Percentiles rank a stretch among this genome's conserved stretches.
phyloP scores from a whole-genome alignment of 2,113 vertebrate genomes.

The Halcyon senegalensis region DNA sequence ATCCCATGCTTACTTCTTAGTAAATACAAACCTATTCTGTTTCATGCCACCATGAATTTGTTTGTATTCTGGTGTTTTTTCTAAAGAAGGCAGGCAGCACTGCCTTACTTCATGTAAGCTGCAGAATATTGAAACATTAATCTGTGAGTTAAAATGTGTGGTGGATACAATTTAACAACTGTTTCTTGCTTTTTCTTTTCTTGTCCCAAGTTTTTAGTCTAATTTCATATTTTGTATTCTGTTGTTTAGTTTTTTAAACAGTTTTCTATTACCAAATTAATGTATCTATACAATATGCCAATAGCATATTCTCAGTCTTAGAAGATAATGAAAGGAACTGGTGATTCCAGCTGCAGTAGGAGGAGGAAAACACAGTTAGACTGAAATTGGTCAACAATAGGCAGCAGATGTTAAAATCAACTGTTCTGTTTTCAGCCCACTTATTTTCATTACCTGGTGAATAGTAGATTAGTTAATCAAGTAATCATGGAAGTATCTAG shows the following conservation, averaged over 20 bases:
- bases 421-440: neutral
- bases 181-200: neutral
- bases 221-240: neutral
- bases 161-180: neutral
- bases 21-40: neutral
- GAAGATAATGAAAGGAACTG: neutral
- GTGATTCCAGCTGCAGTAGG: neutral
- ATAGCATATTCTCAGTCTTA: neutral
- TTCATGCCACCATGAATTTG: neutral
- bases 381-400: neutral
- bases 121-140: neutral
- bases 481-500: neutral
- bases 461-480: neutral
- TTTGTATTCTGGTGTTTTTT: neutral
- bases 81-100: neutral
- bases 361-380: neutral
- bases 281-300: neutral
- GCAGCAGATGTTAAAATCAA: neutral
- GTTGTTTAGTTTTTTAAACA: neutral
- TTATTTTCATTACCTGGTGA: neutral
- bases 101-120: neutral
- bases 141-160: neutral
- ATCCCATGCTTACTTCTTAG: neutral
- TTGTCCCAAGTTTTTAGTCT: neutral
- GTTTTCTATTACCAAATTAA: neutral